Percentiles rank a stretch among this genome's conserved stretches.
These are phyloP conservation scores for Lycopodina hypogea DNA, from an alignment of 37 sponge, comb jelly and placozoan genomes.

Conservation along the genomic window DNA sequence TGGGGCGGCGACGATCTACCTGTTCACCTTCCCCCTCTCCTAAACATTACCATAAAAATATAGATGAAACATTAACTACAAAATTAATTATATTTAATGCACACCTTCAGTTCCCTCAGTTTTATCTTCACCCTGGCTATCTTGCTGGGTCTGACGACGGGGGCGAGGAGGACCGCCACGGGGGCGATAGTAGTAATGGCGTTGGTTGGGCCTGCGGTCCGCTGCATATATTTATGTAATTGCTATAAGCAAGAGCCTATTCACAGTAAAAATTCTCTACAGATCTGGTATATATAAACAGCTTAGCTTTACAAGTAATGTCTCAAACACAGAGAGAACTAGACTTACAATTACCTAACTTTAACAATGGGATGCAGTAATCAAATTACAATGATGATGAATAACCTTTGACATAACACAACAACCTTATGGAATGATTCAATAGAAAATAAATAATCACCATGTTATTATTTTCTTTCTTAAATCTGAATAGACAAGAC, in stretches of 20 bases:
- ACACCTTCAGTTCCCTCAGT: slow-evolving; percentile 49
- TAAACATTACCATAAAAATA: not conserved
- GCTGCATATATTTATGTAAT: slow-evolving; percentile 6
- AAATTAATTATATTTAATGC: not conserved
- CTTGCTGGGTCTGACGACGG: slow-evolving; percentile 32
- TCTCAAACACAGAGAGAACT: too few species aligned
- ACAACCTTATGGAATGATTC: too few species aligned
- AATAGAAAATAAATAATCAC: too few species aligned
- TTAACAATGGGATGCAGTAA: too few species aligned
- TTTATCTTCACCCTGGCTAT: slow-evolving; percentile 68
- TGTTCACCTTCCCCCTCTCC: slow-evolving; percentile 63
- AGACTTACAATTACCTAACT: too few species aligned
- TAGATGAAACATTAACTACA: not conserved
- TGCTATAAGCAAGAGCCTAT: not conserved
- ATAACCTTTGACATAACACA: too few species aligned
- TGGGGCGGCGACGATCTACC: slow-evolving; percentile 49
- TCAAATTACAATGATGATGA: too few species aligned
- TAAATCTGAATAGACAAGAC: too few species aligned
- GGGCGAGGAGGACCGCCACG: slow-evolving; percentile 15
- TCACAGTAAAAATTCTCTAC: not conserved
- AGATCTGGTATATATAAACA: not conserved
- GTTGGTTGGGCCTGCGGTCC: slow-evolving; percentile 45
- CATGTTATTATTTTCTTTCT: too few species aligned
- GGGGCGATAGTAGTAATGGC: slow-evolving; percentile 22
- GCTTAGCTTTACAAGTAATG: too few species aligned